These are phyloP conservation scores for Virgularia gustaviana DNA, from an alignment of 92 coral and sea anemone genomes.

Conservation along the genomic window DNA sequence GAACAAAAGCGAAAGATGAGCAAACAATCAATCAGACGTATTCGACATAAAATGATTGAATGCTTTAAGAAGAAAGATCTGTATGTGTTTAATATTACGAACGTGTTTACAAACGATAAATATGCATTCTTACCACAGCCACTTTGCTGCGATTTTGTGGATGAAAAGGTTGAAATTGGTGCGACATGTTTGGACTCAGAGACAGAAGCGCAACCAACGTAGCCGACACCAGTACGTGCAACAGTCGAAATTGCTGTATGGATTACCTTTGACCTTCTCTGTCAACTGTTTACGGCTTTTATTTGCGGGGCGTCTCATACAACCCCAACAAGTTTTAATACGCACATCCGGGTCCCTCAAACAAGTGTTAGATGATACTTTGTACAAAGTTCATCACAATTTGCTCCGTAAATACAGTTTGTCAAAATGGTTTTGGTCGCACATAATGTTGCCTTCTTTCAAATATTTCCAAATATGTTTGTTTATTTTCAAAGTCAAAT, in stretches of 20 bases:
- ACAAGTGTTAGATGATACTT: too few species aligned
- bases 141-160: constrained; percentile 27
- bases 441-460: too few species aligned
- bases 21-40: neutral
- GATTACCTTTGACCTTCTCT: constrained; percentile 33
- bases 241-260: constrained; percentile 19
- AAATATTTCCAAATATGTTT: too few species aligned
- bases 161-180: constrained; percentile 31
- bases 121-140: constrained; percentile 41
- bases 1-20: neutral
- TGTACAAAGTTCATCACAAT: too few species aligned
- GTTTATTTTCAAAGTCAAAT: too few species aligned
- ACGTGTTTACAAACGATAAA: too few species aligned
- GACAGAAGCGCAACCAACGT: constrained; percentile 9
- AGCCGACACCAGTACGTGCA: constrained; percentile 8
- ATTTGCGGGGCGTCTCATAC: constrained; percentile 3
- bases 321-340: neutral
- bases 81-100: constrained; percentile 1
- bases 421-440: too few species aligned
- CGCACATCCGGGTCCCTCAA: neutral
- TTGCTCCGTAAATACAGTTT: too few species aligned
- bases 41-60: neutral
- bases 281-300: constrained; percentile 35
- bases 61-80: neutral
- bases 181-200: constrained; percentile 24